phyloP scores from a whole-genome alignment of 30 jellyfish, hydroid and myxozoan genomes.

The Sanderia malayensis region DNA sequence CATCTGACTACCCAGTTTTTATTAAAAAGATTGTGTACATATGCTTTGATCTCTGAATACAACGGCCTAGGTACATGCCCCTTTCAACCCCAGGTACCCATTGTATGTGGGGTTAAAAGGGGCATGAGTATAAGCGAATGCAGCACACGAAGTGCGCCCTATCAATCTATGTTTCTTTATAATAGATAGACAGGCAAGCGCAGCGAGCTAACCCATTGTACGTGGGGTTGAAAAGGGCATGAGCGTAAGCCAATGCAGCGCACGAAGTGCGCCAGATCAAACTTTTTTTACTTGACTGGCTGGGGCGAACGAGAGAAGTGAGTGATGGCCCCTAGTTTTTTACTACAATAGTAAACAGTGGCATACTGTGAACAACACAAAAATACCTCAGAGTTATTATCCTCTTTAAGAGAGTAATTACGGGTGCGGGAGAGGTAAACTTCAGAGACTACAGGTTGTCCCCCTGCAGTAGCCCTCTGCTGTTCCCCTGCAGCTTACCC shows the following conservation, averaged over 20 bases:
- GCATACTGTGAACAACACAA: background rate
- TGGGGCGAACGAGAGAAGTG: too few species aligned
- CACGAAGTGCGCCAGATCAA: too few species aligned
- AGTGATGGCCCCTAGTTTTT: background rate
- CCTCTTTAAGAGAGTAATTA: background rate
- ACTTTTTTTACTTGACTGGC: too few species aligned
- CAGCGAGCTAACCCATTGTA: too few species aligned
- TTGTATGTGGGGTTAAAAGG: too few species aligned
- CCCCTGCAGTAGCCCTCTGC: slow-evolving; percentile 1
- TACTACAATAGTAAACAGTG: background rate
- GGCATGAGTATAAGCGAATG: too few species aligned
- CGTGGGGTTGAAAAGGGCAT: too few species aligned
- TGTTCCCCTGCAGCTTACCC: background rate
- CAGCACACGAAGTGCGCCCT: too few species aligned
- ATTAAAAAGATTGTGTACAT: slow-evolving; percentile 19
- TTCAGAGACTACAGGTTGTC: background rate
- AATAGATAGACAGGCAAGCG: too few species aligned
- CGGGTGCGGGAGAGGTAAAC: background rate
- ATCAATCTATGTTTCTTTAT: background rate
- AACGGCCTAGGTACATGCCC: slow-evolving; percentile 24
- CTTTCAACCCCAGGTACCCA: background rate
- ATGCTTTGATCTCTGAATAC: slow-evolving; percentile 43
- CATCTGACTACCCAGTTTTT: too few species aligned
- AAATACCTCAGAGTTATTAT: background rate
- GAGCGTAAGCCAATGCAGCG: too few species aligned